Base-by-base conservation (phyloP, 2,113 vertebrate genomes). In the Hassar affinis region DNA sequence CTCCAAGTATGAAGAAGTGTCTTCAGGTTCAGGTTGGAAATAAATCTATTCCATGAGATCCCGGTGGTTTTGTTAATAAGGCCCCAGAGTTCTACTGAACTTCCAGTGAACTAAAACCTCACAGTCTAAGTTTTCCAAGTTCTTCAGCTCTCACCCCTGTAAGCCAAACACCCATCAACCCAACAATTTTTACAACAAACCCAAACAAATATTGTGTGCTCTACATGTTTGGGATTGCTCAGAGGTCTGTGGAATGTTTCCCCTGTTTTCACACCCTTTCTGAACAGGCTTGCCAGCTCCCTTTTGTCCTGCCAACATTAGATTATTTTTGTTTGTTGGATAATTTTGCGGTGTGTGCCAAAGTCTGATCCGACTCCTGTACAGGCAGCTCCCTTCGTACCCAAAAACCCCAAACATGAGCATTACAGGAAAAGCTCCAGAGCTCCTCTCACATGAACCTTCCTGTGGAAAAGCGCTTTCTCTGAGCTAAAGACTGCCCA, bases 161-260 rank as follows among this genome's bases (percentile, higher is more conserved):
- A 72, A 81, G 33, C 80, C 80, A 45, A 71, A 56, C 52, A 49
- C 45, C 27, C 78, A 66, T 74, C 80, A 59, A 45, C 47, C 68
- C 68, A 61, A 49, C 51, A 45, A 72, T 22, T 72, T 64, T 25
- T 81, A 66, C 68, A 82, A 54, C 68, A 74, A 74, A 59, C 80
- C 69, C 38, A 82, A 82, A 68, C 62, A 56, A 81, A 57, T 72
- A 30, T 47, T 0, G 25, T 66, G 54, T 74, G 80, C 54, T 12
- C 35, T 80, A 68, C 80, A 82, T 61, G 68, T 82, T 82, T 82
- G 80, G 54, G 80, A 82, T 82, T 47, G 80, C 54, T 82, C 33
- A 51, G 45, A 80, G 33, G 47, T 49, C 47, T 51, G 7, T 33
- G 80, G 68, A 74, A 82, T 66, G 68, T 52, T 74, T 49, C 38